Evolutionary conservation across 2,113 vertebrate species (phyloP).

Genomic region (Gnathonemus echidnorhynchus): DNA sequence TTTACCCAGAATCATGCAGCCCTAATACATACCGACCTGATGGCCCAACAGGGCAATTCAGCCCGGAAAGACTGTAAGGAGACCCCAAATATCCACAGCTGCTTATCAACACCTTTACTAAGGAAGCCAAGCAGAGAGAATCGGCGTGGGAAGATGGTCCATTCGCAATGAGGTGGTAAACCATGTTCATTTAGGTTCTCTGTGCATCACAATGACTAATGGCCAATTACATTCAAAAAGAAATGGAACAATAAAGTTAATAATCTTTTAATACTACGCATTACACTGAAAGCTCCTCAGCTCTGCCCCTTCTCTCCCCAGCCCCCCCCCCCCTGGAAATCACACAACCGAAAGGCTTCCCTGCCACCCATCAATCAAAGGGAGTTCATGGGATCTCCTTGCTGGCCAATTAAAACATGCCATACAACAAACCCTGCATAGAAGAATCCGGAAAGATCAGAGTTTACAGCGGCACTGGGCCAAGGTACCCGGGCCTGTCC

Average conservation of each 20-base stretch:
- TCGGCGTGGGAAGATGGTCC: background rate
- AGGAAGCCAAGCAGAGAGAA: background rate
- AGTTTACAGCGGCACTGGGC: background rate
- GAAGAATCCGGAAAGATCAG: background rate
- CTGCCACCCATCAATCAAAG: background rate
- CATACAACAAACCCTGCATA: background rate
- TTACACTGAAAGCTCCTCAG: background rate
- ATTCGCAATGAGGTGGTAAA: background rate
- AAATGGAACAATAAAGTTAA: background rate
- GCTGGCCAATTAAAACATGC: background rate
- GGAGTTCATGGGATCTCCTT: background rate
- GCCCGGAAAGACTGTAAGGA: background rate
- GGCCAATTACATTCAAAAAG: background rate
- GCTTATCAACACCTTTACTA: background rate
- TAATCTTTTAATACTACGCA: background rate
- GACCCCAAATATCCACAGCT: background rate
- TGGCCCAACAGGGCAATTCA: background rate
- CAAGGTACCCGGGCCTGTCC: background rate
- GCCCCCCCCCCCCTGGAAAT: background rate
- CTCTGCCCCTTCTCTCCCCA: background rate
- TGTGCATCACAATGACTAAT: background rate
- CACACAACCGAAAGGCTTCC: background rate
- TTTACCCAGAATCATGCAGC: background rate
- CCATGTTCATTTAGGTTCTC: background rate
- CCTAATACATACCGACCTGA: background rate